phyloP scores from a whole-genome alignment of 2,888 invertebrate genomes.

The Steinernema hermaphroditum region DNA sequence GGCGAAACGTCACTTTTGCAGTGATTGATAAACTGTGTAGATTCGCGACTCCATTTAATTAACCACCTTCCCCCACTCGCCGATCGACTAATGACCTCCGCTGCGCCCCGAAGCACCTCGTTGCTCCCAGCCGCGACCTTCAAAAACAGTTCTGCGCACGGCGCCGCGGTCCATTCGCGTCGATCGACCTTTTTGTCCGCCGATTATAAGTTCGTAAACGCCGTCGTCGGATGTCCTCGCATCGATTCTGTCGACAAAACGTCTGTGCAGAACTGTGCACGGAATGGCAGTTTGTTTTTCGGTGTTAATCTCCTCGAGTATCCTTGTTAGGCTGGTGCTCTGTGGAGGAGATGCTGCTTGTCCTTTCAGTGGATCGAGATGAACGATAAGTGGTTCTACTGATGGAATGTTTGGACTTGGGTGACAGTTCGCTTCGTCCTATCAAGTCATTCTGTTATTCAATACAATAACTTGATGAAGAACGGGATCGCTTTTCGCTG shows the following conservation, averaged over 20 bases:
- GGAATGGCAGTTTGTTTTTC: constrained; percentile 4
- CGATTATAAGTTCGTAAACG: constrained; percentile 31
- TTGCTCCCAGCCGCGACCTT: constrained; percentile 29
- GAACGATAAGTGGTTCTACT: too few species aligned
- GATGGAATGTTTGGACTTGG: too few species aligned
- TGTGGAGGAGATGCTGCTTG: background rate
- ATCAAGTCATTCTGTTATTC: too few species aligned
- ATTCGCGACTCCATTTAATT: constrained; percentile 6
- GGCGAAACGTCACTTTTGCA: background rate
- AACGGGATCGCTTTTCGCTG: too few species aligned
- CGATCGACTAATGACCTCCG: background rate
- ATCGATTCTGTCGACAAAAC: background rate
- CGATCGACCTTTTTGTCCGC: constrained; percentile 15
- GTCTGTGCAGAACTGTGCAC: background rate
- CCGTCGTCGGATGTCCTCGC: background rate
- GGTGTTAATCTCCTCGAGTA: constrained; percentile 21
- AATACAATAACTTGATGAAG: too few species aligned
- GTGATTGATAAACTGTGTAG: constrained; percentile 22
- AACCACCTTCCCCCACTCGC: background rate
- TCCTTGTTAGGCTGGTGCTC: background rate
- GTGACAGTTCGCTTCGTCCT: too few species aligned
- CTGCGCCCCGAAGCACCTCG: background rate
- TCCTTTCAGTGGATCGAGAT: too few species aligned
- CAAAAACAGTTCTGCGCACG: constrained; percentile 19
- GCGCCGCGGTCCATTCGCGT: constrained; percentile 19